Evolutionary conservation across 92 coral and sea anemone species (phyloP).

Genomic region (Galaxea fascicularis): DNA sequence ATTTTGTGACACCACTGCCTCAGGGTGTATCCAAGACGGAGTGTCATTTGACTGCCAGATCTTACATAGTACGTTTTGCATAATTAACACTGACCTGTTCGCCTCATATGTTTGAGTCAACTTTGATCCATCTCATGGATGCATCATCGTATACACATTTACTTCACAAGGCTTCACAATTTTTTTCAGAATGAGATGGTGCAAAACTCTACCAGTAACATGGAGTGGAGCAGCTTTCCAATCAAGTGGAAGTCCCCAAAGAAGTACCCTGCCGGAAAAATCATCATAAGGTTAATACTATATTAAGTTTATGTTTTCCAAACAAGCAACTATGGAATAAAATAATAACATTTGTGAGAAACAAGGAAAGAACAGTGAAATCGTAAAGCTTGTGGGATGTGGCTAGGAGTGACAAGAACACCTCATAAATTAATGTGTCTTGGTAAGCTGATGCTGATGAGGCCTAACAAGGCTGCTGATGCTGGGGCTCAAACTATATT

Average conservation of each 20-base stretch:
- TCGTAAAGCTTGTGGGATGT: no score
- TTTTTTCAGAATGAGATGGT: slow-evolving; percentile 27
- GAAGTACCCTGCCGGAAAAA: slow-evolving; percentile 41
- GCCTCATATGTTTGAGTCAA: no score
- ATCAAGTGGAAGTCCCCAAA: slow-evolving; percentile 38
- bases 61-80: slow-evolving; percentile 3
- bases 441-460: no score
- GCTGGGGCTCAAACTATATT: no score
- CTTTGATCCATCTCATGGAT: no score
- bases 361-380: no score
- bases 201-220: slow-evolving; percentile 9
- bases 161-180: not conserved
- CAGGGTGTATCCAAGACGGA: not conserved
- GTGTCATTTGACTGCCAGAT: not conserved
- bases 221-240: slow-evolving; percentile 27
- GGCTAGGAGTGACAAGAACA: no score
- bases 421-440: no score
- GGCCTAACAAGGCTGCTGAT: no score
- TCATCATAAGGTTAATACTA: slow-evolving; percentile 13
- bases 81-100: no score
- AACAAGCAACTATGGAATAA: no score
- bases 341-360: no score
- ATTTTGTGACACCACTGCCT: slow-evolving; percentile 33
- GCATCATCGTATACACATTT: not conserved
- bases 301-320: not conserved